Conservation (phyloP, 2,888 invertebrate genomes). For the Drosophila infuscata region DNA sequence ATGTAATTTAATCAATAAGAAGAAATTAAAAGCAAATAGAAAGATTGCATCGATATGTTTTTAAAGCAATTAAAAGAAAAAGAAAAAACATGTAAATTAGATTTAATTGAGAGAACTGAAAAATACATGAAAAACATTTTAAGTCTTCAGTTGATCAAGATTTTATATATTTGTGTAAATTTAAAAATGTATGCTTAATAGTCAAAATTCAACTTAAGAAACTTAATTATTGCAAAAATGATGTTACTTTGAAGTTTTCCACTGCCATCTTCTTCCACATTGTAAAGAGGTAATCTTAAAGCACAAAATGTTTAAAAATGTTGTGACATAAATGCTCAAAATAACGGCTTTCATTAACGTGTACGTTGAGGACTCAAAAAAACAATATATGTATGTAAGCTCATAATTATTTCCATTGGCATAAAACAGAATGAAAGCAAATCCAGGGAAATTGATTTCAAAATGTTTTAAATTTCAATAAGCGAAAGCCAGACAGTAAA, state of each 20-base stretch:
- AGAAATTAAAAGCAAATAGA: neutral
- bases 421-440: slow-evolving; percentile 11
- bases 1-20: neutral
- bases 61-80: neutral
- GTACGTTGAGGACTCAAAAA: neutral
- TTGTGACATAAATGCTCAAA: neutral
- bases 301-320: neutral
- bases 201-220: neutral
- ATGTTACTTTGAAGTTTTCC: neutral
- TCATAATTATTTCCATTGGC: slow-evolving; percentile 43
- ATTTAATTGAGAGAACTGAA: neutral
- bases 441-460: slow-evolving; percentile 34
- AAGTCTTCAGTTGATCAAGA: neutral
- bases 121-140: neutral
- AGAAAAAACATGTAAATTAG: neutral
- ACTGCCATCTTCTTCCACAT: neutral
- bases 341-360: neutral
- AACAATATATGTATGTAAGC: neutral
- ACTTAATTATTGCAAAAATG: neutral
- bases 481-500: slow-evolving; percentile 39
- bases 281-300: neutral
- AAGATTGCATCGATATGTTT: neutral
- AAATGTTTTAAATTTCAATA: slow-evolving; percentile 41
- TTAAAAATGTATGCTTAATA: neutral
- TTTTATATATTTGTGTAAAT: neutral